These are phyloP conservation scores for Gouania willdenowi DNA, from an alignment of 2,797 vertebrate genomes.

Conservation along the genomic window DNA sequence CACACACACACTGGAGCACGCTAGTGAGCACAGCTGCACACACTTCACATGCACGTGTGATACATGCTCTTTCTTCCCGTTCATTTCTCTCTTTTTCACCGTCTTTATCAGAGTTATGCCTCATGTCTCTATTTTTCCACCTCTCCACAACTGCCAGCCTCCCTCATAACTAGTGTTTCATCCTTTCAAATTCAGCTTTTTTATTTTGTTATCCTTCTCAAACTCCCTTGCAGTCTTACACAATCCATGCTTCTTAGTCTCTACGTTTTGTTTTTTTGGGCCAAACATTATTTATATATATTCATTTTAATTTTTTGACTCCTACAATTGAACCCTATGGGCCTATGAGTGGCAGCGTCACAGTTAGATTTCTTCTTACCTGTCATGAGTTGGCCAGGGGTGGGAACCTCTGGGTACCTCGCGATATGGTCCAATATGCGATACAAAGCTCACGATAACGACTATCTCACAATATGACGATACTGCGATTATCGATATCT, in stretches of 20 bases:
- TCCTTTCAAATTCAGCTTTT: constrained; percentile 6
- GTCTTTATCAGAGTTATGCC: constrained; percentile 37
- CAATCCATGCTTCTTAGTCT: constrained; percentile 28
- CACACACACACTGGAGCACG: constrained; percentile 16
- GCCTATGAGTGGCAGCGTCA: too few species aligned
- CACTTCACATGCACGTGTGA: constrained; percentile 36
- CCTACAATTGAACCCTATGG: too few species aligned
- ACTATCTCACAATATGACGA: too few species aligned
- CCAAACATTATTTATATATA: too few species aligned
- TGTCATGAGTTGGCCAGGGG: too few species aligned
- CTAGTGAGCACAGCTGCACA: constrained; percentile 31
- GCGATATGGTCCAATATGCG: too few species aligned
- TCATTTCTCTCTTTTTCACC: constrained; percentile 26
- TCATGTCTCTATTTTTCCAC: constrained; percentile 29
- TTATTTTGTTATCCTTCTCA: background rate
- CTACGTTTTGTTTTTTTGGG: constrained; percentile 38
- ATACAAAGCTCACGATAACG: too few species aligned
- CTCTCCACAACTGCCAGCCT: constrained; percentile 7
- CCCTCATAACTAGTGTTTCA: constrained; percentile 26
- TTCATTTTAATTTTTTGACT: too few species aligned
- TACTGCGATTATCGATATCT: too few species aligned
- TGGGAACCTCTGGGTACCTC: too few species aligned
- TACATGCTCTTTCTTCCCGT: constrained; percentile 26
- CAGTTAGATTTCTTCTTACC: too few species aligned
- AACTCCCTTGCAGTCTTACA: constrained; percentile 13